Evolutionary conservation across 2,113 vertebrate genomes (phyloP), one percentile per base, ranked within the genome.

Genomic region (Apodemus speciosus): DNA sequence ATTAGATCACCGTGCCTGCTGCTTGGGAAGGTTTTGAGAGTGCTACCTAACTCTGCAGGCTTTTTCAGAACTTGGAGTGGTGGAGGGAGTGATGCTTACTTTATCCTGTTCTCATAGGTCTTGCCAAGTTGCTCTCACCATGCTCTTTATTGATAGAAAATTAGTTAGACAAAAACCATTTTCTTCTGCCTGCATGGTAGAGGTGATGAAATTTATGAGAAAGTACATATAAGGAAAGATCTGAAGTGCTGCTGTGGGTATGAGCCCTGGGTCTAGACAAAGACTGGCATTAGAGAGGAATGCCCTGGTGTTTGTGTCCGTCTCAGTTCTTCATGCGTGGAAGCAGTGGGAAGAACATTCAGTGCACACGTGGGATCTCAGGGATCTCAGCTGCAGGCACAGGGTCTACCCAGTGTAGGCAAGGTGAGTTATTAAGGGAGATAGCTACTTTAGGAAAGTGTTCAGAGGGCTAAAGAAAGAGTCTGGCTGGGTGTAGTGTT

Each of bases 131-230:
- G 89, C 95, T 93, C 79, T 95, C 95, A 88, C 89, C 91, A 91
- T 60, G 2, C 23, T 92, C 79, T 85, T 90, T 89, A 90, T 89
- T 73, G 93, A 91, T 89, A 96, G 68, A 96, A 92, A 96, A 88
- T 97, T 92, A 92, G 88, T 94, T 95, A 94, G 85, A 79, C 66
- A 88, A 94, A 97, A 88, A 85, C 89, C 85, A 86, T 94, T 97
- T 97, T 94, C 84, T 93, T 92, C 38, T 90, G 7, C 53, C 49
- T 85, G 49, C 56, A 66, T 93, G 84, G 94, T 38, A 90, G 92
- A 94, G 68, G 72, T 53, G 81, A 84, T 94, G 93, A 95, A 69
- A 96, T 92, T 88, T 85, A 81, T 79, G 80, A 92, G 88, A 49
- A 92, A 77, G 79, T 91, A 64, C 71, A 9, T 91, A 79, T 85